Conservation (phyloP, 2,797 vertebrate genomes). For the Philypnodon macrostomus region DNA sequence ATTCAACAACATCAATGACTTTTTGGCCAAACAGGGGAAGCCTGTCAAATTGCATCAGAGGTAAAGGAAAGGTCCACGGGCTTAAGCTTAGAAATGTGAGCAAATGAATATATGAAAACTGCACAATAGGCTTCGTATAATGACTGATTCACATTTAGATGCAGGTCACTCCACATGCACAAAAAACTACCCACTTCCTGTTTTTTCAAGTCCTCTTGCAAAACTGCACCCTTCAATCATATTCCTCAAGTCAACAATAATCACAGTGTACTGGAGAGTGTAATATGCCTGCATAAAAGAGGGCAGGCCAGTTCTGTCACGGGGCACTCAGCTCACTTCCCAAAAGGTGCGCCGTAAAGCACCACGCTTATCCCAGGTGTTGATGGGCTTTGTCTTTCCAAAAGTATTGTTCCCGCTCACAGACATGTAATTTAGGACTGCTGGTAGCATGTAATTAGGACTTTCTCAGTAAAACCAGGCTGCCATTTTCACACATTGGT, state of each 20-base stretch:
- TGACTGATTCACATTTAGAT: too few relatives aligned
- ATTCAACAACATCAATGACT: slow-evolving; percentile 79
- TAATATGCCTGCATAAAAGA: too few relatives aligned
- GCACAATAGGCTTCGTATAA: too few relatives aligned
- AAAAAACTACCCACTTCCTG: slow-evolving; percentile 52
- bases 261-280: slow-evolving; percentile 29
- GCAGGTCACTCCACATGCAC: too few relatives aligned
- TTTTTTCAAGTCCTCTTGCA: slow-evolving; percentile 52
- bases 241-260: slow-evolving; percentile 59
- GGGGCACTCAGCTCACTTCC: slow-evolving; percentile 34
- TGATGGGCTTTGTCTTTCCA: slow-evolving; percentile 51
- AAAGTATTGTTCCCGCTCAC: slow-evolving; percentile 56
- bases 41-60: slow-evolving; percentile 72
- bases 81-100: slow-evolving; percentile 38
- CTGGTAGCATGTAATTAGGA: slow-evolving; percentile 74
- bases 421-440: slow-evolving; percentile 74
- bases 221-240: slow-evolving; percentile 52
- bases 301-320: too few relatives aligned
- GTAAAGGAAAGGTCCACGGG: slow-evolving; percentile 40
- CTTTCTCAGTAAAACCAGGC: slow-evolving; percentile 60
- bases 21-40: slow-evolving; percentile 64
- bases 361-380: slow-evolving; percentile 57
- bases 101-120: too few relatives aligned
- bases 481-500: slow-evolving; percentile 73
- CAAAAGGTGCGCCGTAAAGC: slow-evolving; percentile 45